Evolutionary conservation across 2,888 invertebrate genomes (phyloP).

Genomic region (Diplolepis rosae): DNA sequence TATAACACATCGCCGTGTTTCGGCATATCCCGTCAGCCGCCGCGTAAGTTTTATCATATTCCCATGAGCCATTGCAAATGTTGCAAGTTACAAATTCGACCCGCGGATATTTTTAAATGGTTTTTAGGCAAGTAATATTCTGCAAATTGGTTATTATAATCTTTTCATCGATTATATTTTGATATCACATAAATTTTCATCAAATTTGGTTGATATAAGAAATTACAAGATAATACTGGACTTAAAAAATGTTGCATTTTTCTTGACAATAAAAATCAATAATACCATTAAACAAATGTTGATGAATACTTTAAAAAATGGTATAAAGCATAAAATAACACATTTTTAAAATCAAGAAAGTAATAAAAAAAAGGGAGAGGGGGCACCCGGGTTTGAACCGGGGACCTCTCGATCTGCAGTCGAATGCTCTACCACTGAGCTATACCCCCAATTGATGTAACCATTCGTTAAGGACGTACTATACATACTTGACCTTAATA

Average conservation of each 20-base stretch:
- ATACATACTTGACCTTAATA: background rate
- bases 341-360: too few species aligned
- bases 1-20: slow-evolving; percentile 56
- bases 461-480: background rate
- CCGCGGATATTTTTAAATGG: slow-evolving; percentile 43
- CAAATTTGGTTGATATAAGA: background rate
- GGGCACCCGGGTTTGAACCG: slow-evolving; percentile 85
- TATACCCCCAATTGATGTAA: slow-evolving; percentile 76
- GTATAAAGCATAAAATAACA: too few species aligned
- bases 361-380: slow-evolving; percentile 53
- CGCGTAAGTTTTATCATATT: too few species aligned
- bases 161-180: background rate
- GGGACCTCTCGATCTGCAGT: slow-evolving; percentile 86
- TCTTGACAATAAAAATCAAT: too few species aligned
- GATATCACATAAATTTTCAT: background rate
- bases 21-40: slow-evolving; percentile 31
- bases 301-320: too few species aligned
- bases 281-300: too few species aligned
- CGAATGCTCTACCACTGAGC: slow-evolving; percentile 85
- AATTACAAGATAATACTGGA: background rate
- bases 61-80: slow-evolving; percentile 53
- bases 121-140: slow-evolving; percentile 10
- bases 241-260: too few species aligned
- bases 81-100: too few species aligned
- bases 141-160: background rate